Percentiles rank a stretch among this genome's conserved stretches.
Conservation (phyloP, 2,797 vertebrate genomes). For the Neopelma chrysocephalum region DNA sequence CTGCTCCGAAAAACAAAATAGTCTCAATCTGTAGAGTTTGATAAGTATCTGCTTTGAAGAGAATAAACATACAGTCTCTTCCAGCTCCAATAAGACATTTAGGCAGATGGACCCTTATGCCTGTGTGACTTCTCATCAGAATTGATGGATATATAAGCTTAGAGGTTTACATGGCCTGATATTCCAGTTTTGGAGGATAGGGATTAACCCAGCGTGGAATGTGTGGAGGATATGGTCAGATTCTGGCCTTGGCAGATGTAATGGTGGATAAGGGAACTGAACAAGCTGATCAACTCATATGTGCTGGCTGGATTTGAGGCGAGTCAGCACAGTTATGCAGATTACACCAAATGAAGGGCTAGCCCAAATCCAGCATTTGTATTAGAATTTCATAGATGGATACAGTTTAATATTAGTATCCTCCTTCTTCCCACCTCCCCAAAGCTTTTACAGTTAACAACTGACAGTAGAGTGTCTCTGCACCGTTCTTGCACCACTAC, state of each 20-base stretch:
- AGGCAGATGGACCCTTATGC: background rate
- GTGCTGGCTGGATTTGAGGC: background rate
- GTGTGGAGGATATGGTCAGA: background rate
- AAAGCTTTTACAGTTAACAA: background rate
- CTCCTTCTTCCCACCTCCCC: background rate
- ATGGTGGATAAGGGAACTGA: background rate
- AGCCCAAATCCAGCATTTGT: background rate
- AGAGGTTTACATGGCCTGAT: background rate
- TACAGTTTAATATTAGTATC: background rate
- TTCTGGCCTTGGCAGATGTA: background rate
- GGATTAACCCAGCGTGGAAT: background rate
- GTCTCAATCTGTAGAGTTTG: slow-evolving; percentile 33
- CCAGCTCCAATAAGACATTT: background rate
- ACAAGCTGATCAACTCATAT: background rate
- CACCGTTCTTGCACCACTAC: background rate
- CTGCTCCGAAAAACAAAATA: slow-evolving; percentile 29
- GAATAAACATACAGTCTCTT: background rate
- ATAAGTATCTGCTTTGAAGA: slow-evolving; percentile 1
- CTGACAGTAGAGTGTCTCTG: background rate
- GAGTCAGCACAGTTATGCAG: background rate
- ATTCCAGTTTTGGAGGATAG: background rate
- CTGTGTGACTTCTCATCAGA: background rate
- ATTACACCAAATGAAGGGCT: background rate
- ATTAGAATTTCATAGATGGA: background rate
- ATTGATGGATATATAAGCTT: background rate